Evolutionary conservation across 2,888 invertebrate genomes (phyloP), one percentile per base, ranked within the genome.

Genomic region (Xanthorhoe spadicearia): DNA sequence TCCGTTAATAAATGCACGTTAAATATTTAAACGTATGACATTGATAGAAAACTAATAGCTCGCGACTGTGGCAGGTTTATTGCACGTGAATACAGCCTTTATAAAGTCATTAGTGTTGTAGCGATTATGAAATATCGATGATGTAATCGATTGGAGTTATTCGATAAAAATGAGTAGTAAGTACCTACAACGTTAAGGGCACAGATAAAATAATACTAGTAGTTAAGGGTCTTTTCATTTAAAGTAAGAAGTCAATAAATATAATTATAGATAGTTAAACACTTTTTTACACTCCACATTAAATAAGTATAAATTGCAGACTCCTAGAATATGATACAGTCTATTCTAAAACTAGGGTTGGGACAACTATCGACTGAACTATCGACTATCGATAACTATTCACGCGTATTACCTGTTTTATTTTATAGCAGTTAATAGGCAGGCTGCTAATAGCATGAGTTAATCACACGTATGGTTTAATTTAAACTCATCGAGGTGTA

Each of bases 401-500:
- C 35, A 46, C 43, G 17, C 8, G 6, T 35, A 15, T 18, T 49
- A 35, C 17, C 17, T 48, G 17, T 15, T 50, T n/a, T 48, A 10
- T 18, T 58, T 32, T 57, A 50, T 50, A 50, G 54, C 61, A 32
- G 58, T 35, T 53, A 53, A 49, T 48, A 54, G 48, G 32, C 53
- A 56, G 56, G 43, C 23, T 62, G 50, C 43, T 43, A 53, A 61
- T 57, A 62, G 58, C 53, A 35, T 51, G 51, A 62, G 62, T 66
- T 66, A 62, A 62, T 66, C 51, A 59, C 55, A 50, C 46, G 59
- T 56, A 66, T 55, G 62, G 54, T 62, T 60, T 51, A 48, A 59
- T 60, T 75, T 72, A 74, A 67, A 69, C 66, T 71, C 72, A 72
- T 70, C 73, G 78, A 74, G 76, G 74, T 75, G 76, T 75, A 75